Evolutionary conservation across 2,797 vertebrate species (phyloP).

Genomic region (Tauraco hartlaubi): DNA sequence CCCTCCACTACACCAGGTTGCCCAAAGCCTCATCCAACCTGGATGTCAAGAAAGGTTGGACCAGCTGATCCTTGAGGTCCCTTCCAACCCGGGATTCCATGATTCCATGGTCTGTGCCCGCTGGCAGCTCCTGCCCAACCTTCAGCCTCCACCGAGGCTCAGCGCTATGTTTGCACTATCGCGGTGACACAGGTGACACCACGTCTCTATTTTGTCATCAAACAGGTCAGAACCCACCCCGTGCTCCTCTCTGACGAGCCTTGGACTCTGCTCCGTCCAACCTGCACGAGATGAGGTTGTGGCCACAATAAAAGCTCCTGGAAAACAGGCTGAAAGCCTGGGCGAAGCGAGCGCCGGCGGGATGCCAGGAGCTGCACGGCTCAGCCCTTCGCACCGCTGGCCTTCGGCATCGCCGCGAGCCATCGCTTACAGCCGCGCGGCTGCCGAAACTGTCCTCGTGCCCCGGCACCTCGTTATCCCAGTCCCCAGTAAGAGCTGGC

Average conservation of each 20-base stretch:
- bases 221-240: neutral
- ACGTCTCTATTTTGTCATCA: rapidly evolving
- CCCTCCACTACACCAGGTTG: too few species aligned
- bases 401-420: rapidly evolving
- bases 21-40: too few species aligned
- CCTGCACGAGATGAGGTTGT: rapidly evolving
- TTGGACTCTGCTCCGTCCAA: neutral
- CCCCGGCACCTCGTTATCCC: neutral
- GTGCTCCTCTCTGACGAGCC: rapidly evolving
- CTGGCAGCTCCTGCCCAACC: neutral
- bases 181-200: rapidly evolving
- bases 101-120: neutral
- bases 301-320: neutral
- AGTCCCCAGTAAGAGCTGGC: neutral
- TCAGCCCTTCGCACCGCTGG: neutral
- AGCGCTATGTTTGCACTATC: rapidly evolving
- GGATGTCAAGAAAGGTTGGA: neutral
- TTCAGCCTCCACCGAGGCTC: neutral
- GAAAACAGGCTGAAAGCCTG: neutral
- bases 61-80: neutral
- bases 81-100: neutral
- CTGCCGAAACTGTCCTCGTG: neutral
- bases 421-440: rapidly evolving
- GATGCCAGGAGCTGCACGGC: neutral
- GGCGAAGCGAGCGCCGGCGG: neutral